Conservation (phyloP, 2,888 invertebrate species). For the Tyria jacobaeae region DNA sequence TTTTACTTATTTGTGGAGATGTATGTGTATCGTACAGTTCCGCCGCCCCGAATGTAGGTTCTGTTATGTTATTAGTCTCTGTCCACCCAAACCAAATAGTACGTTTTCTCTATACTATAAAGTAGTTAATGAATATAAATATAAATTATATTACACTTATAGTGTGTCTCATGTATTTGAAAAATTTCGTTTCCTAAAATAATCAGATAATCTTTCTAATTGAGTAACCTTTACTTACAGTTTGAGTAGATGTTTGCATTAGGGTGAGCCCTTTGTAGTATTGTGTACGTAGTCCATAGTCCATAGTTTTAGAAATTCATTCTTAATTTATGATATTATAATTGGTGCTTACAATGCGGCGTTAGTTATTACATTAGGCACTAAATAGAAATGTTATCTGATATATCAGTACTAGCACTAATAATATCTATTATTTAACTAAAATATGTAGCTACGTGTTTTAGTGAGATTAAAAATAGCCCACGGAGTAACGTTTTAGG, state of each 20-base stretch:
- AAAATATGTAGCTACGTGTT: too few species aligned
- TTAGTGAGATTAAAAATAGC: slow-evolving; percentile 45
- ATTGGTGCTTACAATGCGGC: too few species aligned
- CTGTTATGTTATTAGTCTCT: slow-evolving; percentile 11
- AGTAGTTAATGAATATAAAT: too few species aligned
- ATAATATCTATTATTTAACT: not conserved
- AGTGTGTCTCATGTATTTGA: too few species aligned
- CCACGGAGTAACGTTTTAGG: slow-evolving; percentile 49
- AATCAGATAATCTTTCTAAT: not conserved
- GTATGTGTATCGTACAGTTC: not conserved
- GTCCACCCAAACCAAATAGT: slow-evolving; percentile 22
- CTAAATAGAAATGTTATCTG: not conserved
- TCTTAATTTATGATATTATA: too few species aligned
- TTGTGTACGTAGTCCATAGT: not conserved
- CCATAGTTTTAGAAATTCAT: not conserved
- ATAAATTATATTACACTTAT: too few species aligned
- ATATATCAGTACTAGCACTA: not conserved
- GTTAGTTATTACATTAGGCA: too few species aligned
- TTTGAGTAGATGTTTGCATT: slow-evolving; percentile 19
- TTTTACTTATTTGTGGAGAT: slow-evolving; percentile 62
- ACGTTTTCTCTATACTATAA: not conserved
- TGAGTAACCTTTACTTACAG: slow-evolving; percentile 25
- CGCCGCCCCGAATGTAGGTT: not conserved
- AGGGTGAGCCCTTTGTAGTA: slow-evolving; percentile 7
- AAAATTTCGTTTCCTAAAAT: too few species aligned